Evolutionary conservation across 2,113 vertebrate genomes (phyloP).

Genomic region (Tenrec ecaudatus): DNA sequence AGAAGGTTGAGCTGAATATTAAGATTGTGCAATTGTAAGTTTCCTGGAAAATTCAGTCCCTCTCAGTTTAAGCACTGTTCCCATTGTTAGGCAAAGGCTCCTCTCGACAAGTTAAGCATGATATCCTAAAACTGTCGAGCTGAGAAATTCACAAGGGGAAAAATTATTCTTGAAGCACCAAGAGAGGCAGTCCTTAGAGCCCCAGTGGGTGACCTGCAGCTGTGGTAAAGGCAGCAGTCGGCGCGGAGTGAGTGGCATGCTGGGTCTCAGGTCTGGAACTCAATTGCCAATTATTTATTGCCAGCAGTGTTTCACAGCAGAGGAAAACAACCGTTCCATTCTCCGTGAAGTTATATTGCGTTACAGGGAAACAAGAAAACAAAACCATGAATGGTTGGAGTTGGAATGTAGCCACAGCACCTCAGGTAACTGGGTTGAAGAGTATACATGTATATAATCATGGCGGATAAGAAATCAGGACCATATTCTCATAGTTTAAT

Average conservation of each 20-base stretch:
- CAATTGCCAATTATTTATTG: conserved; percentile 60
- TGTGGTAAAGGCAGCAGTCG: conserved; percentile 46
- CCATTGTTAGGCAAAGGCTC: conserved; percentile 24
- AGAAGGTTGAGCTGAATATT: conserved; percentile 10
- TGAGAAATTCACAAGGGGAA: neutral
- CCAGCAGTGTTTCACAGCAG: neutral
- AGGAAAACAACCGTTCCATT: neutral
- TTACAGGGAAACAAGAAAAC: neutral
- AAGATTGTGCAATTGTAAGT: conserved; percentile 32
- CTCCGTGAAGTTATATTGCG: neutral
- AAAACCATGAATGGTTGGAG: neutral
- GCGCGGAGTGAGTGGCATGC: neutral
- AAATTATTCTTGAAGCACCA: conserved; percentile 39
- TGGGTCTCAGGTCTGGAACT: conserved; percentile 21
- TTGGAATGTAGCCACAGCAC: conserved; percentile 52
- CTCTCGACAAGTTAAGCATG: neutral
- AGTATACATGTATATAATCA: conserved; percentile 41
- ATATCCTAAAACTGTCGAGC: neutral
- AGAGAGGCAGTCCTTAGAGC: neutral
- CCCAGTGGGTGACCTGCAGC: neutral
- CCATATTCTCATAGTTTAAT: conserved; percentile 61
- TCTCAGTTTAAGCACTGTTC: conserved; percentile 30
- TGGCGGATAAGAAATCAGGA: conserved; percentile 49
- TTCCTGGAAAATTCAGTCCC: neutral
- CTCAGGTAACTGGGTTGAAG: conserved; percentile 48